Evolutionary conservation across 2,113 vertebrate genomes (phyloP), one percentile per base, ranked within the genome.

Genomic region (Diadophis punctatus): DNA sequence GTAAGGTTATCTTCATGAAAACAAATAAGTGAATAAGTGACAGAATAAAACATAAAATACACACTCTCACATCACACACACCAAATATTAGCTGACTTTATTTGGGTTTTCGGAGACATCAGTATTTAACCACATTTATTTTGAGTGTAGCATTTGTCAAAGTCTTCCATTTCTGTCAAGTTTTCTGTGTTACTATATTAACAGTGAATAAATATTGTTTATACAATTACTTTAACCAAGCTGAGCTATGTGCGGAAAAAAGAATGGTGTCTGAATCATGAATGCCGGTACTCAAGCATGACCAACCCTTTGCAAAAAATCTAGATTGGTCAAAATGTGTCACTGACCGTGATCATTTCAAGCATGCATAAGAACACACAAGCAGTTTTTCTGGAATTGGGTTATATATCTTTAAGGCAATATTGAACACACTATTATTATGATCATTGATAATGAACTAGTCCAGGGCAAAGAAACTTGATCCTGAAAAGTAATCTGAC

Each of bases 91-190:
- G 96, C 93, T 95, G 16, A 94, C 49, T 94, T 95, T 95, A 53
- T 52, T 93, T 96, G 53, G 51, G 22, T 97, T 96, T 96, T 96
- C 49, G 96, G 96, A 60, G 95, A 95, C 94, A 94, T 96, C 90
- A 97, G 25, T 84, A 88, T 58, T 92, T 93, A 91, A 88, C 91
- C 95, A 34, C 95, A 92, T 97, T 90, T 97, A 95, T 94, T 97
- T 89, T 97, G 96, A 95, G 88, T 96, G 88, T 63, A 92, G 56
- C 68, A n/a, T 95, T 95, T 96, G 63, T 96, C 96, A 96, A 95
- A 87, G 94, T 96, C 87, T 95, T 96, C 63, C 74, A 95, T 51
- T 97, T 97, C 96, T 91, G 95, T 96, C 96, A 97, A 95, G 95
- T 97, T 94, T 85, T 95, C 86, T 68, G 63, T 96, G 94, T 97